Base-by-base conservation (phyloP, 2,113 vertebrate genomes). In the Erythrocebus patas region DNA sequence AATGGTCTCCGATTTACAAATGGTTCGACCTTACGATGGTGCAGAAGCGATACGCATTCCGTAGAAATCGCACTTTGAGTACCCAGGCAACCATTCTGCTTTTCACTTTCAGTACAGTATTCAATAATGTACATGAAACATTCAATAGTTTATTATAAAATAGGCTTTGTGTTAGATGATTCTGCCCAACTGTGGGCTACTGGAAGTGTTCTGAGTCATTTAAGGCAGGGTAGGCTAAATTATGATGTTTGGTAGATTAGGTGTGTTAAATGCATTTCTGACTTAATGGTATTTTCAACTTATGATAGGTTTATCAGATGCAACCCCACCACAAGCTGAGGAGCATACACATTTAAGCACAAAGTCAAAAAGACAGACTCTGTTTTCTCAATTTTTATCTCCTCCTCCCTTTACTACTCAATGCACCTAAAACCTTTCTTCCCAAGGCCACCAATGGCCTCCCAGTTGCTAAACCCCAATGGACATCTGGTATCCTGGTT, bases 301-400 rank as follows among this genome's bases (percentile, higher is more conserved):
- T 48, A 48, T 30, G 43, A 45, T 48, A 27, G 43, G 43, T 76
- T 76, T 76, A 76, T 9, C 43, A 27, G 43, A 76, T 48, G 43
- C 14, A 76, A 76, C 43, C 27, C 25, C 73, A 76, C 43, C 43
- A 48, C 14, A 76, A 76, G 27, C 27, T 76, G 43, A 76, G 8
- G 43, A 76, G 27, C 73, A 59, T 40, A 30, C 43, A 43, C 73
- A 95, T 45, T 73, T 92, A 79, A 92, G 85, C 64, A 68, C 85
- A 48, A 61, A 57, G 55, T 50, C 75, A 87, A 32, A 86, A 90
- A 93, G 64, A 83, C 8, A 89, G 79, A 94, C 48, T 92, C 57
- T 92, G 27, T 40, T 85, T 89, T 89, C 82, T 96, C 43, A 52
- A 52, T 70, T 40, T 93, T 95, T 30, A 66, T 83, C n/a, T 35